A percentile compares a stretch with the other conserved stretches of the same genome.
phyloP scores from a whole-genome alignment of 2,888 invertebrate species.

The Dione vanillae region DNA sequence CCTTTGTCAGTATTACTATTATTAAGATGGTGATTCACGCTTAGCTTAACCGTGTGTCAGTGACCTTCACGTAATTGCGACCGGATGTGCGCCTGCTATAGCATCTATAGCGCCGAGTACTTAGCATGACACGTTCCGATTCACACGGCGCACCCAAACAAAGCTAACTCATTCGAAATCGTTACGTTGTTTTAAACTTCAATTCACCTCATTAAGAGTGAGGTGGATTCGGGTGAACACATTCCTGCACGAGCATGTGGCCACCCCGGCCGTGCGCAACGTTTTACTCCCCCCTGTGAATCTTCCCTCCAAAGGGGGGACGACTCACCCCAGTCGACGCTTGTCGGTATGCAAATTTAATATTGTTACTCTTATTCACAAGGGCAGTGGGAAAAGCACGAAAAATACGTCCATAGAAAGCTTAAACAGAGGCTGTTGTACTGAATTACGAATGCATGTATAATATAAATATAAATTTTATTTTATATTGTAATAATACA shows the following conservation, averaged over 20 bases:
- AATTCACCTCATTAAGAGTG: constrained; percentile 50
- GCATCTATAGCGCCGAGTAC: constrained; percentile 58
- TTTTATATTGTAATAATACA: neutral
- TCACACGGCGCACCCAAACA: constrained; percentile 58
- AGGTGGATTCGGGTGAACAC: constrained; percentile 62
- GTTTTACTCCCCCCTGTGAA: constrained; percentile 56
- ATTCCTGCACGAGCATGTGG: constrained; percentile 71
- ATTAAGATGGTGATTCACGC: constrained; percentile 68
- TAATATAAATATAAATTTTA: neutral
- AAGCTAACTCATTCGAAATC: constrained; percentile 40
- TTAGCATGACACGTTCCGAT: constrained; percentile 61
- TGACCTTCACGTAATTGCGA: constrained; percentile 71
- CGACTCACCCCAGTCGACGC: constrained; percentile 43
- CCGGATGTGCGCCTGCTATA: constrained; percentile 62
- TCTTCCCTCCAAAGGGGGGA: constrained; percentile 35
- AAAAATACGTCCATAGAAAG: constrained; percentile 26
- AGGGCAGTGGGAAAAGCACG: constrained; percentile 70
- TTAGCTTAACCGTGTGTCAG: constrained; percentile 61
- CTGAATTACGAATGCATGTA: neutral
- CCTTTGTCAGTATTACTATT: constrained; percentile 48
- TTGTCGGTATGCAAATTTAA: constrained; percentile 78
- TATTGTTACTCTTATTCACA: constrained; percentile 78
- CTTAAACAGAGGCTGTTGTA: constrained; percentile 27
- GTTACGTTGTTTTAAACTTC: constrained; percentile 44
- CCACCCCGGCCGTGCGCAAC: constrained; percentile 55